Evolutionary conservation across 2,797 vertebrate genomes (phyloP).

Genomic region (Sebastes jordani): DNA sequence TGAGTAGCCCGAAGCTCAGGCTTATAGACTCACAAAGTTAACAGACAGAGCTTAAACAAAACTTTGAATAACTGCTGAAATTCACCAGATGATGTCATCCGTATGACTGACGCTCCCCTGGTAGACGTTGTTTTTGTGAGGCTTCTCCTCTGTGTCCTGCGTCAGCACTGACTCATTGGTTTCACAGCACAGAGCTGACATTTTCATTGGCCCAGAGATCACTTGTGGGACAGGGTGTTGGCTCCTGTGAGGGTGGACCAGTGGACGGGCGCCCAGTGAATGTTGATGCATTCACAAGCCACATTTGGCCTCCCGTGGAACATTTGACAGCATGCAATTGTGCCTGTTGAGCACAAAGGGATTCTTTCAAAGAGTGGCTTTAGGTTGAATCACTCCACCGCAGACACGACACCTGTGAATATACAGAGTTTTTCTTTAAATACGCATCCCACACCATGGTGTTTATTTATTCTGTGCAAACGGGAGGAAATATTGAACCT

Average conservation of each 20-base stretch:
- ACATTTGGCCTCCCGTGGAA: conserved; percentile 56
- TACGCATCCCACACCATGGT: background rate
- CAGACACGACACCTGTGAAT: conserved; percentile 32
- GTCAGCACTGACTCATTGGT: conserved; percentile 72
- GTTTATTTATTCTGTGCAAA: conserved; percentile 27
- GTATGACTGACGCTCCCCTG: conserved; percentile 24
- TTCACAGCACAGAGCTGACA: conserved; percentile 67
- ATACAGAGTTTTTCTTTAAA: background rate
- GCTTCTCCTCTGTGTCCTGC: conserved; percentile 48
- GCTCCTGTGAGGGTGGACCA: conserved; percentile 51
- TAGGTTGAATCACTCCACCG: conserved; percentile 31
- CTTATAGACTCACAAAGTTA: conserved; percentile 21
- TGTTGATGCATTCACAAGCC: conserved; percentile 46
- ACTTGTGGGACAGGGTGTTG: conserved; percentile 65
- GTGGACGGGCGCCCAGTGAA: conserved; percentile 53
- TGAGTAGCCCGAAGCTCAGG: conserved; percentile 1
- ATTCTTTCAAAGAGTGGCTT: conserved; percentile 36
- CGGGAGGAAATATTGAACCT: background rate
- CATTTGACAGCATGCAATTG: conserved; percentile 54
- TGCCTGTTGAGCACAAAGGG: conserved; percentile 36
- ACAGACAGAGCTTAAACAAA: conserved; percentile 28
- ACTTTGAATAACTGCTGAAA: conserved; percentile 48
- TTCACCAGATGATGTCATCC: conserved; percentile 32
- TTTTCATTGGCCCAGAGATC: conserved; percentile 67
- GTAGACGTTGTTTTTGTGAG: conserved; percentile 15